phyloP scores from a whole-genome alignment of 2,888 invertebrate species.

The Sminthurinus aureus region DNA sequence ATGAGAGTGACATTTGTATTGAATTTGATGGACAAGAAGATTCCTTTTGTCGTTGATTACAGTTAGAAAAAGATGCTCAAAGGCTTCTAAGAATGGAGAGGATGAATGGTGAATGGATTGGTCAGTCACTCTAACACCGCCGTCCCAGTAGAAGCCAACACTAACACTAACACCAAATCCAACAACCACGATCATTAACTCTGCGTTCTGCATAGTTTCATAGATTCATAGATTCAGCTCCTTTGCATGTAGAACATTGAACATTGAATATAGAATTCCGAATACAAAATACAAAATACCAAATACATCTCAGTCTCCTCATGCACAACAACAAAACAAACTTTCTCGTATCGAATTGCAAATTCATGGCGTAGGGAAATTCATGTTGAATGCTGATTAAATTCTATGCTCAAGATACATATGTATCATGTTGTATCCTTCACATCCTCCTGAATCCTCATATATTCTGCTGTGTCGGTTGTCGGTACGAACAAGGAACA shows the following conservation, averaged over 20 bases:
- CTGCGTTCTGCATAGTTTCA: background rate
- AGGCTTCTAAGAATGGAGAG: conserved; percentile 40
- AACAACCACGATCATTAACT: conserved; percentile 24
- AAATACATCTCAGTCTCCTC: background rate
- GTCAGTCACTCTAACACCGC: conserved; percentile 34
- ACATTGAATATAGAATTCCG: background rate
- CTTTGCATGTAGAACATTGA: background rate
- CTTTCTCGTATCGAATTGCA: conserved; percentile 38
- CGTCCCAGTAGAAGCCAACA: conserved; percentile 2
- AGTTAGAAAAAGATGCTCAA: conserved; percentile 42
- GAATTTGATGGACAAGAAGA: conserved; percentile 38
- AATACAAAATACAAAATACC: background rate
- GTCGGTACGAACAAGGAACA: background rate
- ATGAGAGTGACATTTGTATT: conserved; percentile 40
- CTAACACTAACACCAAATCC: no score
- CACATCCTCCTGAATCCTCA: background rate
- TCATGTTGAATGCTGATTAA: conserved; percentile 14
- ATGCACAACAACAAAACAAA: conserved; percentile 20
- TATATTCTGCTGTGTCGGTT: background rate
- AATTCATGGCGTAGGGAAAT: conserved; percentile 7
- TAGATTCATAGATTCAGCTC: background rate
- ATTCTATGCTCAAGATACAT: background rate
- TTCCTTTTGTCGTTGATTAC: conserved; percentile 29
- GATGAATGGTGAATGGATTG: conserved; percentile 33
- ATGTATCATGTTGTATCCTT: background rate